Percentiles rank a stretch among this genome's conserved stretches.
Conservation (phyloP, 2,797 vertebrate species). For the Cyclopterus lumpus region DNA sequence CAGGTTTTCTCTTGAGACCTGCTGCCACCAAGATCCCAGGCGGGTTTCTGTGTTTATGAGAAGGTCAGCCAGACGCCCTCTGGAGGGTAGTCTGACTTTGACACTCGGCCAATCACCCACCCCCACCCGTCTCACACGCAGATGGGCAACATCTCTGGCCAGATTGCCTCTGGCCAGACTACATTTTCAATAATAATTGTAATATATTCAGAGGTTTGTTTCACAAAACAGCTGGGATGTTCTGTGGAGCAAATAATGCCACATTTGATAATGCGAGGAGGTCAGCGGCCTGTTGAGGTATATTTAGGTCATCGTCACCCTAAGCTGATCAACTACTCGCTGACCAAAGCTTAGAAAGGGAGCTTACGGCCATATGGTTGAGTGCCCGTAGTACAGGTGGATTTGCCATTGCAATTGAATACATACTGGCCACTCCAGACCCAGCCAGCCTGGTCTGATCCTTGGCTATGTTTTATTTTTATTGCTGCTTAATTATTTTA, state of each 20-base stretch:
- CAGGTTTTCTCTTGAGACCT: conserved; percentile 50
- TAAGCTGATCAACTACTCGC: conserved; percentile 73
- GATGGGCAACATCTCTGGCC: conserved; percentile 68
- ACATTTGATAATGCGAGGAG: conserved; percentile 57
- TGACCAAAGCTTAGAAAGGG: conserved; percentile 63
- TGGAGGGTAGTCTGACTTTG: conserved; percentile 66
- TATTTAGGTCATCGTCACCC: conserved; percentile 74
- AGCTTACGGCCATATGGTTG: conserved; percentile 67
- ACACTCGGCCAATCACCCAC: conserved; percentile 65
- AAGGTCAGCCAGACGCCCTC: conserved; percentile 79
- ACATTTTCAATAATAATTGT: conserved; percentile 67
- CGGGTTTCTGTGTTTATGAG: conserved; percentile 54
- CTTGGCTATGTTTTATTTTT: conserved; percentile 14
- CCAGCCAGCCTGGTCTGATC: not conserved
- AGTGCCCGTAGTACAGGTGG: conserved; percentile 63
- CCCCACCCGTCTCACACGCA: conserved; percentile 52
- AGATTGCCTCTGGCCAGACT: conserved; percentile 60
- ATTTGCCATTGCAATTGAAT: conserved; percentile 66
- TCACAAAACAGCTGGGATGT: conserved; percentile 68
- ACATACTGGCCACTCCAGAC: conserved; percentile 18
- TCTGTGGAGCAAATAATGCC: conserved; percentile 58
- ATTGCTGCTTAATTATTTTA: conserved; percentile 27
- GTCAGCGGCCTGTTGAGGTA: conserved; percentile 61
- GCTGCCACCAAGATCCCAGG: conserved; percentile 55
- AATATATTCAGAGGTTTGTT: conserved; percentile 67